Conservation (phyloP, 2,888 invertebrate genomes). For the Chloromyia formosa region DNA sequence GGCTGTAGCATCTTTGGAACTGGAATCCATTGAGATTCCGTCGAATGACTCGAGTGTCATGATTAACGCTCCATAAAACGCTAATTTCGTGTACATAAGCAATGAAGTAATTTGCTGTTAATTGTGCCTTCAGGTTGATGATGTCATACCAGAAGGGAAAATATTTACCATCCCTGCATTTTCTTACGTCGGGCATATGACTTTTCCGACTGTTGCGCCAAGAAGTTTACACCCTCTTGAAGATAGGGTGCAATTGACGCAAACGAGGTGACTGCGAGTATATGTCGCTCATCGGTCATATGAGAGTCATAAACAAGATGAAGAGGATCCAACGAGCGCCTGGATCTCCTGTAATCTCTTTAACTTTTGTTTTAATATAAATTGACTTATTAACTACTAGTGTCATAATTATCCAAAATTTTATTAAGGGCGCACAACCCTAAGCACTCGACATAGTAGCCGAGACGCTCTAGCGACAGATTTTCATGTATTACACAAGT, state of each 20-base stretch:
- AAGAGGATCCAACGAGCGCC: not conserved
- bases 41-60: slow-evolving; percentile 2
- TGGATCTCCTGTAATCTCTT: not conserved
- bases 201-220: not conserved
- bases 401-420: slow-evolving; percentile 23
- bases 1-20: not conserved
- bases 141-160: not conserved
- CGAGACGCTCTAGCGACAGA: not conserved
- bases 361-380: slow-evolving; percentile 48
- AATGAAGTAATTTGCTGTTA: slow-evolving; percentile 53
- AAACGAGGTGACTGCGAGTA: not conserved
- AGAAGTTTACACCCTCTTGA: not conserved
- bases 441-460: not conserved
- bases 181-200: not conserved
- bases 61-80: slow-evolving; percentile 49
- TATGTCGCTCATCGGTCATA: slow-evolving; percentile 1
- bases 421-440: slow-evolving; percentile 1
- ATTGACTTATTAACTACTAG: slow-evolving; percentile 47
- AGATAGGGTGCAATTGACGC: slow-evolving; percentile 1
- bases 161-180: not conserved
- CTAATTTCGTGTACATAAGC: slow-evolving; percentile 52
- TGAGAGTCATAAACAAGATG: slow-evolving; percentile 1
- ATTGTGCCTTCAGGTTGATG: slow-evolving; percentile 42
- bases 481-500: slow-evolving; percentile 29
- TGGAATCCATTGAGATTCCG: not conserved